Conservation (phyloP, 2,888 invertebrate genomes). For the Megaustenia siamemsis region DNA sequence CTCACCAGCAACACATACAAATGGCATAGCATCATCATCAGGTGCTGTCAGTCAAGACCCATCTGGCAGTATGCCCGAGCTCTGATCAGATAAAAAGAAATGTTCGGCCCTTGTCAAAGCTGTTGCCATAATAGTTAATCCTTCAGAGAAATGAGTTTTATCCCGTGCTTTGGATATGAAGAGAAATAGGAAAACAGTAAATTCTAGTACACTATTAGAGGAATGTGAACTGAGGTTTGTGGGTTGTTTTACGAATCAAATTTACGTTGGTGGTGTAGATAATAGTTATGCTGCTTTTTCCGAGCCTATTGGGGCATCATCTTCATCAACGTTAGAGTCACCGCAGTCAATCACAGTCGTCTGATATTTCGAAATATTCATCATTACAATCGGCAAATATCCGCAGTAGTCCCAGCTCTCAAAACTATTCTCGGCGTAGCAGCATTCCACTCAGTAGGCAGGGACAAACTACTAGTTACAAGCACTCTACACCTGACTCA, state of each 20-base stretch:
- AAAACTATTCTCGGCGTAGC: background rate
- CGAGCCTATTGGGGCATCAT: too few relatives aligned
- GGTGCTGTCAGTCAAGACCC: background rate
- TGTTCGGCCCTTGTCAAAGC: background rate
- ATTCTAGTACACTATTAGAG: background rate
- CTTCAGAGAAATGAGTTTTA: constrained; percentile 1
- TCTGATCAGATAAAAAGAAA: background rate
- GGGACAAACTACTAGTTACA: background rate
- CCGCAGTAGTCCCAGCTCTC: background rate
- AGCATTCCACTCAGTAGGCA: background rate
- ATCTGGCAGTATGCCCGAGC: background rate
- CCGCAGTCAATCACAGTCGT: background rate
- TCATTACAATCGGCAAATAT: background rate
- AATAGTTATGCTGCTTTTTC: too few relatives aligned
- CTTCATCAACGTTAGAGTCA: background rate
- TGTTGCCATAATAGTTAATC: constrained; percentile 4
- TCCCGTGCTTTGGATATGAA: constrained; percentile 6
- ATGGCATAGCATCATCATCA: too few relatives aligned
- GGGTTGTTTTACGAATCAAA: background rate
- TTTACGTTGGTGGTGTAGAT: background rate
- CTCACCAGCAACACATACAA: background rate
- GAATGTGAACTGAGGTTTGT: background rate
- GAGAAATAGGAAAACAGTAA: background rate
- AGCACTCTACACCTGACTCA: background rate
- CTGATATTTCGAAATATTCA: background rate